These are phyloP conservation scores for Baccha elongata DNA, from an alignment of 2,888 invertebrate genomes.

Conservation along the genomic window DNA sequence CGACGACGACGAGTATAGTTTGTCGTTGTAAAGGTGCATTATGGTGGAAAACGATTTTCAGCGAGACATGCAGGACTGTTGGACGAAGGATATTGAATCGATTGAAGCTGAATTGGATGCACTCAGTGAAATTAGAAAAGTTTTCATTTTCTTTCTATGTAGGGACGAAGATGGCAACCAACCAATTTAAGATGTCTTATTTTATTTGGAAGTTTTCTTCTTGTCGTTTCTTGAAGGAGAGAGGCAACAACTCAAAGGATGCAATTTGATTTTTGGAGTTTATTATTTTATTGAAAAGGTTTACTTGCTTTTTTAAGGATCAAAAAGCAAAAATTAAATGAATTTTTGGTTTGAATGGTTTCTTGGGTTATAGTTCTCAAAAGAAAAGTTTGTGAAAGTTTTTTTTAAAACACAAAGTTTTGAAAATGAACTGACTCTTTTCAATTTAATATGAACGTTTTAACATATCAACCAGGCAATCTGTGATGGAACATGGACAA, in stretches of 20 bases:
- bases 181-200: slow-evolving; percentile 24
- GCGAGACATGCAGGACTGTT: background rate
- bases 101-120: slow-evolving; percentile 66
- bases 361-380: too few relatives aligned
- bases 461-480: too few relatives aligned
- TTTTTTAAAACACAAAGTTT: too few relatives aligned
- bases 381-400: too few relatives aligned
- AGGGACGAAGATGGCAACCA: background rate
- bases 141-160: slow-evolving; percentile 20
- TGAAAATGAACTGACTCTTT: too few relatives aligned
- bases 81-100: slow-evolving; percentile 32
- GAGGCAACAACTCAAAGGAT: background rate
- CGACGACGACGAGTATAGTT: background rate
- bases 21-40: slow-evolving; percentile 24
- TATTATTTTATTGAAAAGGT: background rate
- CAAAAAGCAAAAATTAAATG: too few relatives aligned
- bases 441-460: too few relatives aligned
- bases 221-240: background rate
- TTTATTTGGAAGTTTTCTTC: slow-evolving; percentile 8
- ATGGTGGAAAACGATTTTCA: background rate
- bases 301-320: too few relatives aligned
- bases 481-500: too few relatives aligned
- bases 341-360: too few relatives aligned
- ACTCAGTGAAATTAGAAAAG: slow-evolving; percentile 66
- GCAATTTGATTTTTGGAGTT: slow-evolving; percentile 2